These are phyloP conservation scores for Diarsia brunnea DNA, from an alignment of 2,888 invertebrate genomes.

Conservation along the genomic window DNA sequence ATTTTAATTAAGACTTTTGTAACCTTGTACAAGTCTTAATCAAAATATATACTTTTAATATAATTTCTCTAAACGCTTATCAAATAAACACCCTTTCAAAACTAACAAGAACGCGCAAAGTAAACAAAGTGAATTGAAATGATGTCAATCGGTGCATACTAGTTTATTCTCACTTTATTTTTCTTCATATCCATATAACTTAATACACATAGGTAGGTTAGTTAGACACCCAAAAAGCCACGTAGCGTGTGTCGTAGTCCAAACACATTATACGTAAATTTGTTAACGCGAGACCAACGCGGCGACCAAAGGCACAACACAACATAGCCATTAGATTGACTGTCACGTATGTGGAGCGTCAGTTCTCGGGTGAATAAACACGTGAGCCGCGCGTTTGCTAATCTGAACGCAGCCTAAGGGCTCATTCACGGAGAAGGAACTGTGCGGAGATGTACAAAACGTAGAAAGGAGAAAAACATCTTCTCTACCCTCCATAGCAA, in stretches of 20 bases:
- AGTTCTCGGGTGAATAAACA: conserved; percentile 23
- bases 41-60: too few species aligned
- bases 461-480: too few species aligned
- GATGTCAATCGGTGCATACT: too few species aligned
- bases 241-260: background rate
- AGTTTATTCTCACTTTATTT: too few species aligned
- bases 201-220: background rate
- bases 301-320: conserved; percentile 2
- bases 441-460: too few species aligned
- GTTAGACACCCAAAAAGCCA: background rate
- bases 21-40: too few species aligned
- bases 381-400: conserved; percentile 3
- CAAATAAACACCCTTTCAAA: background rate
- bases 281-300: conserved; percentile 18
- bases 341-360: conserved; percentile 10
- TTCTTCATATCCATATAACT: background rate
- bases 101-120: background rate
- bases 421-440: too few species aligned
- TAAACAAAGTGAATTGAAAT: too few species aligned
- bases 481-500: too few species aligned
- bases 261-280: conserved; percentile 18
- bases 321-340: conserved; percentile 20
- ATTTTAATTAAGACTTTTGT: too few species aligned
- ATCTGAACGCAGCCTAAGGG: conserved; percentile 11
- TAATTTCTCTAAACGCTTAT: background rate